Evolutionary conservation across 2,113 vertebrate species (phyloP), one percentile per base, ranked within the genome.

Genomic region (Bubo blakistoni): DNA sequence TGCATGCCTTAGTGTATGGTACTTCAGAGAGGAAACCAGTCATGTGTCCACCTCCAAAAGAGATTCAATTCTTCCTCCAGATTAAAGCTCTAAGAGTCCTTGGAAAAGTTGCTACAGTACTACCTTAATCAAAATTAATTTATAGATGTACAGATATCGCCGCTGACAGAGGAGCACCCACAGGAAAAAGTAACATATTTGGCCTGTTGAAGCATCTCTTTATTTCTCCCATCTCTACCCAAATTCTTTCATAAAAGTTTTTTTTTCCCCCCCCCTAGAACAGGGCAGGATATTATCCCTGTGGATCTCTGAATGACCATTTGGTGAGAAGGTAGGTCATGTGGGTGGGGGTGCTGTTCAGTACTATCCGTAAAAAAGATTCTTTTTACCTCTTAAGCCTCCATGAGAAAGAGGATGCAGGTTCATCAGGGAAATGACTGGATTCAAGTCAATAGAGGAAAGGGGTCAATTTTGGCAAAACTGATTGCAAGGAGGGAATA

Each of bases 161-260:
- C 0, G 0, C 4, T 77, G 52, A 59, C 10, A 61, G 30, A n/a
- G 27, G 69, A 77, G 2, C 5, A 55, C 15, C 17, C 3, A 22
- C 5, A 71, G 24, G 40, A 71, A 77, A 70, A 54, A 9, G 15
- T 47, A 55, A 25, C 3, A 12, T 73, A 65, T 59, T 49, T 7
- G 6, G 17, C 5, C 13, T 62, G 6, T 51, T 77, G 24, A 71
- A 85, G 7, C 17, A 66, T 16, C 6, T 21, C 25, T 65, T 49
- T 20, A 32, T 57, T 65, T 25, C 42, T 81, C 3, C 5, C 13
- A 25, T 40, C 59, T 59, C 15, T 52, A 57, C 16, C 0, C 6
- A 81, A 81, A 78, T 5, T 15, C 2, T 78, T 18, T 34, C 32
- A 30, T 10, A 88, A 74, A 30, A n/a, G n/a, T n/a, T n/a, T n/a